phyloP scores from a whole-genome alignment of 2,888 invertebrate species.

The Rotaria socialis region DNA sequence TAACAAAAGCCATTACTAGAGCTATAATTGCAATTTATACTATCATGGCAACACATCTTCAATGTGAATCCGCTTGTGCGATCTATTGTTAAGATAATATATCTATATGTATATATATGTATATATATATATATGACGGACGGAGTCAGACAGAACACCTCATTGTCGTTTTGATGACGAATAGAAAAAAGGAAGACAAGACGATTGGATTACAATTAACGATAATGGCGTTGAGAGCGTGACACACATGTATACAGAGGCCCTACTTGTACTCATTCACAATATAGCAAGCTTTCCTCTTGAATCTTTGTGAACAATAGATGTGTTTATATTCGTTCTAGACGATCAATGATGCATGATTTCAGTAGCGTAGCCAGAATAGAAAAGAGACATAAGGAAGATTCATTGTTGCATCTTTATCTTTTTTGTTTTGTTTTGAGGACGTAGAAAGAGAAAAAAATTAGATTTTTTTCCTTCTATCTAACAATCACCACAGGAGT shows the following conservation, averaged over 20 bases:
- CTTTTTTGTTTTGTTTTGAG: neutral
- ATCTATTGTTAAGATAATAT: slow-evolving; percentile 23
- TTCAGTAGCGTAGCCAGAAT: neutral
- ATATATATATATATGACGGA: no score
- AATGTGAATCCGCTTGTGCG: neutral
- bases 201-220: slow-evolving; percentile 28
- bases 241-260: slow-evolving; percentile 3
- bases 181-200: slow-evolving; percentile 15
- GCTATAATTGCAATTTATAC: neutral
- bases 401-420: neutral
- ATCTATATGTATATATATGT: neutral
- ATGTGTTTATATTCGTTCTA: slow-evolving; percentile 11
- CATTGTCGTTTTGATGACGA: slow-evolving; percentile 21
- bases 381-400: neutral
- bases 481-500: slow-evolving; percentile 8
- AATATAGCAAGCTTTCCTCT: neutral
- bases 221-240: slow-evolving; percentile 19
- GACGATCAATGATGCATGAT: slow-evolving; percentile 18
- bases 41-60: slow-evolving; percentile 4
- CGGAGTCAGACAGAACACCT: neutral
- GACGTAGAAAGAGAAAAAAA: neutral
- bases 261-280: neutral
- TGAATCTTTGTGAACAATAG: neutral
- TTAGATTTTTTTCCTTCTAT: neutral
- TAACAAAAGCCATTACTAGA: slow-evolving; percentile 8